Evolutionary conservation across 2,888 invertebrate genomes (phyloP).

Genomic region (Oscheius myriophilus): DNA sequence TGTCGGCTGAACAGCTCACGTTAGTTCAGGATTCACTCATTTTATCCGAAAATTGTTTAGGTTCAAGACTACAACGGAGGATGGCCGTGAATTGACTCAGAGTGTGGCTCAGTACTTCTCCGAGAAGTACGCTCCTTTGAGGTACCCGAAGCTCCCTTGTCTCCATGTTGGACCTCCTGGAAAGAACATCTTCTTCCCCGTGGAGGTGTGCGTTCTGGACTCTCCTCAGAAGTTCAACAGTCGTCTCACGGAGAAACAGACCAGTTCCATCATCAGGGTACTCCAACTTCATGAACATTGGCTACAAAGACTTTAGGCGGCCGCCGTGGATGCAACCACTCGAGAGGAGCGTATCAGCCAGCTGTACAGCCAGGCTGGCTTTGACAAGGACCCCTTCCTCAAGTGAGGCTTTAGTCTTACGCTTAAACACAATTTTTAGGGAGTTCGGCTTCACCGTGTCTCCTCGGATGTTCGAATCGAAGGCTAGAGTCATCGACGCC

Average conservation of each 20-base stretch:
- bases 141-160: conserved; percentile 64
- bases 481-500: conserved; percentile 63
- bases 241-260: conserved; percentile 65
- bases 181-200: conserved; percentile 63
- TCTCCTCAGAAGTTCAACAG: conserved; percentile 65
- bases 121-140: conserved; percentile 55
- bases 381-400: conserved; percentile 62
- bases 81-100: conserved; percentile 48
- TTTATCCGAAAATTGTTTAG: conserved; percentile 29
- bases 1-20: conserved; percentile 57
- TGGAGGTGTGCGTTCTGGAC: conserved; percentile 63
- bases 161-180: conserved; percentile 66
- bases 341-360: conserved; percentile 58
- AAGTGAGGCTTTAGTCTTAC: conserved; percentile 13
- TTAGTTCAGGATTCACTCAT: too few species aligned
- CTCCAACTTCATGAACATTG: conserved; percentile 4
- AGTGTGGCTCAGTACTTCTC: conserved; percentile 67
- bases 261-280: conserved; percentile 59
- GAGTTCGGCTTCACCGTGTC: conserved; percentile 62
- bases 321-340: conserved; percentile 64
- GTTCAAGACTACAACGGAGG: conserved; percentile 50
- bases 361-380: conserved; percentile 60
- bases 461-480: conserved; percentile 61
- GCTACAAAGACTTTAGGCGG: conserved; percentile 59
- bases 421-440: conserved; percentile 14